A percentile compares a stretch with the other conserved stretches of the same genome.
Conservation (phyloP, 2,888 invertebrate genomes). For the Tholera decimalis region DNA sequence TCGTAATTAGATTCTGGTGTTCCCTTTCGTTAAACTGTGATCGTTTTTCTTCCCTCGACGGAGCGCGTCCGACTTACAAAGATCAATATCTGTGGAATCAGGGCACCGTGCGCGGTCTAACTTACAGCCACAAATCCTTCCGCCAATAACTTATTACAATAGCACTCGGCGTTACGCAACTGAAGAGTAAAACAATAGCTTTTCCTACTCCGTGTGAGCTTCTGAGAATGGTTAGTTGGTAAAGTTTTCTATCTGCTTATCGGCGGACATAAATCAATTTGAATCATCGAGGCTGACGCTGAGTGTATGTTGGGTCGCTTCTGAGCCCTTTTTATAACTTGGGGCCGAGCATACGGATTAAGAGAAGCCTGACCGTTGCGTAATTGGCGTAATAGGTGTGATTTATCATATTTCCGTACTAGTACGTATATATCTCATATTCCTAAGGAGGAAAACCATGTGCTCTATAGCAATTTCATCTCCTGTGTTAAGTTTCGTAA, state of each 20-base stretch:
- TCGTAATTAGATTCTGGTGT: conserved; percentile 71
- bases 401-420: conserved; percentile 79
- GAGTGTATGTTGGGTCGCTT: conserved; percentile 82
- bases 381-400: conserved; percentile 89
- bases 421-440: conserved; percentile 56
- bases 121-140: conserved; percentile 84
- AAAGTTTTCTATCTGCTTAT: conserved; percentile 86
- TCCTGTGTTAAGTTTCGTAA: neutral
- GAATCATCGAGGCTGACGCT: conserved; percentile 80
- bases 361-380: conserved; percentile 84
- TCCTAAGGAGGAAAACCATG: conserved; percentile 18
- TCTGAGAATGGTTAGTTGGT: conserved; percentile 71
- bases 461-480: neutral
- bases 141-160: conserved; percentile 84
- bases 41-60: conserved; percentile 78
- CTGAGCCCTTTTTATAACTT: conserved; percentile 85
- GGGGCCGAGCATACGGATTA: conserved; percentile 82
- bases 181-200: conserved; percentile 81
- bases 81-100: conserved; percentile 87
- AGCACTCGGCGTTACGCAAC: conserved; percentile 73
- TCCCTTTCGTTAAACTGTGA: conserved; percentile 69
- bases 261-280: conserved; percentile 88
- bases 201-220: conserved; percentile 66
- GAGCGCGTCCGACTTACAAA: conserved; percentile 75
- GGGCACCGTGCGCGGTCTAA: conserved; percentile 82